These are phyloP conservation scores for Elachura formosa DNA, from an alignment of 2,113 vertebrate species.

Conservation along the genomic window DNA sequence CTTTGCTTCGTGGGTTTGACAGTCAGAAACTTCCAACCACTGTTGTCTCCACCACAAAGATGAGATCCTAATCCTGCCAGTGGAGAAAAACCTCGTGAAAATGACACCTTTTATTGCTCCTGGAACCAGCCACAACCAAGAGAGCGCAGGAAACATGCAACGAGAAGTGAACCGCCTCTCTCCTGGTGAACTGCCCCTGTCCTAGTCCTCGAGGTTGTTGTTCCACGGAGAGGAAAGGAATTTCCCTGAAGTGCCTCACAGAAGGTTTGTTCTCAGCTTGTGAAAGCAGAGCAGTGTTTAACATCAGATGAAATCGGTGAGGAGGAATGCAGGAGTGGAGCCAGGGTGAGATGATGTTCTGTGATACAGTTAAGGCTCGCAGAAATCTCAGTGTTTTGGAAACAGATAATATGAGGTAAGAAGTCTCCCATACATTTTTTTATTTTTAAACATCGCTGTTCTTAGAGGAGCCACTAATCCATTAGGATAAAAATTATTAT, in stretches of 20 bases:
- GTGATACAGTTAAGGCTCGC: background rate
- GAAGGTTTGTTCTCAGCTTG: background rate
- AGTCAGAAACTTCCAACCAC: background rate
- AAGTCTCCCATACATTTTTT: background rate
- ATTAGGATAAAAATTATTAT: background rate
- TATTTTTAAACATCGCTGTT: background rate
- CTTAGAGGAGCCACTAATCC: background rate
- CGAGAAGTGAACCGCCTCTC: background rate
- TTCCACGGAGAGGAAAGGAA: background rate
- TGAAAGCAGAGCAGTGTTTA: background rate
- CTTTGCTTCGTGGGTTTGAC: background rate
- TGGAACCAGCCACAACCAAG: background rate
- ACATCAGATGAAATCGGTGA: background rate
- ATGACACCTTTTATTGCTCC: fast-evolving
- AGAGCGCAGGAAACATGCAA: fast-evolving
- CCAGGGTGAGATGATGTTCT: background rate
- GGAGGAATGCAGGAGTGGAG: background rate
- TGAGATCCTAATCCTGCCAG: background rate
- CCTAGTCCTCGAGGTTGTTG: fast-evolving
- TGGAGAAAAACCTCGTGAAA: background rate
- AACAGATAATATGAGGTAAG: background rate
- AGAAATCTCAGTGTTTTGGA: background rate
- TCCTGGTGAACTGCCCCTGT: no score
- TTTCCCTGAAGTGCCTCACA: background rate
- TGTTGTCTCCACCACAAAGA: no score